A percentile compares a stretch with the other conserved stretches of the same genome.
phyloP scores from a whole-genome alignment of 2,113 vertebrate species.

The Bos javanicus region DNA sequence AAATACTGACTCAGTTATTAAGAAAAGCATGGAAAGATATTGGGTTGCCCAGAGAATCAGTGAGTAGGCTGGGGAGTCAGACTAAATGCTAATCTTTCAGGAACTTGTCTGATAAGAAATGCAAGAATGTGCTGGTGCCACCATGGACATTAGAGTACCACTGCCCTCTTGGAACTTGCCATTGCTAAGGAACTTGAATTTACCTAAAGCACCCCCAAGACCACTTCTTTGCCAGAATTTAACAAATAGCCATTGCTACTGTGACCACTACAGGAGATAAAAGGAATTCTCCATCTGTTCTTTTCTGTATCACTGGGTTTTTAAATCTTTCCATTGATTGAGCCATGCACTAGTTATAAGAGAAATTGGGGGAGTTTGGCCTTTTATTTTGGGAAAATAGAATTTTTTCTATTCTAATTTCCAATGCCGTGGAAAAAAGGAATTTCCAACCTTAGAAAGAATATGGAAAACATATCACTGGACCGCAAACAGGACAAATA shows the following conservation, averaged over 20 bases:
- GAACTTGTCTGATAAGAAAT: neutral
- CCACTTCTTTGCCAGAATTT: neutral
- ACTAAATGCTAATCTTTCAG: neutral
- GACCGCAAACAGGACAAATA: neutral
- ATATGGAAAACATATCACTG: neutral
- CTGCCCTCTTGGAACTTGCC: neutral
- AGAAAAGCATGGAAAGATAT: neutral
- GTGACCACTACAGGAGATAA: neutral
- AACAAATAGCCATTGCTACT: neutral
- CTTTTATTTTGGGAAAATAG: neutral
- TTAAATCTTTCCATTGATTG: neutral
- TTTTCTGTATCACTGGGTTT: neutral
- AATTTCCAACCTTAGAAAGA: neutral
- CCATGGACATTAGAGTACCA: neutral
- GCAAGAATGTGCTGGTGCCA: rapidly evolving
- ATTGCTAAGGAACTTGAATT: neutral
- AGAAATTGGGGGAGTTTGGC: neutral
- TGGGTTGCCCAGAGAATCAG: neutral
- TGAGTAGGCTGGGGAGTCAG: neutral
- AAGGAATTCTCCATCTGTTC: neutral
- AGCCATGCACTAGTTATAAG: neutral
- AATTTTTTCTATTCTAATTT: neutral
- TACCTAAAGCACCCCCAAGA: neutral
- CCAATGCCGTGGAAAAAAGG: neutral
- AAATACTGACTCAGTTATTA: neutral